Evolutionary conservation across 2,888 invertebrate genomes (phyloP), one percentile per base, ranked within the genome.

Genomic region (Empis stercorea): DNA sequence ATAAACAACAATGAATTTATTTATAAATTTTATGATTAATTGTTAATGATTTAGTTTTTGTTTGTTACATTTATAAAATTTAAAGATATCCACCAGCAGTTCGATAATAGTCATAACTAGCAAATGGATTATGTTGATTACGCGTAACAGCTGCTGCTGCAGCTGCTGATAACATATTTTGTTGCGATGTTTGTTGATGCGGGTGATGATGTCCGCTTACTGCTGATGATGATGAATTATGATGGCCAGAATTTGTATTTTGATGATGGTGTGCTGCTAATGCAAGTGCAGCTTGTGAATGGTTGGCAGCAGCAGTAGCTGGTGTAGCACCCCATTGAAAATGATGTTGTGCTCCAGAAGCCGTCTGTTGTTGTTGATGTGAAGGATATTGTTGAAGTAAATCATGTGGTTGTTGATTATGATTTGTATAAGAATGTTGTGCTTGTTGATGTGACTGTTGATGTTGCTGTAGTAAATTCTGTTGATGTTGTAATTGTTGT

Each of bases 401-500:
- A 10, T 23, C 17, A 17, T 39, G 20, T 17, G 15, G n/a, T 4
- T 23, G 20, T 32, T 10, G 32, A n/a, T 32, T 13, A 3, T 13
- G 13, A 3, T 32, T 13, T 32, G 32, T 32, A n/a, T n/a, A n/a
- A n/a, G 32, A 32, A 13, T 40, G 39, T 39, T 39, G 39, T 39
- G 20, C 23, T 11, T 23, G 20, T 40, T 20, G 27, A 4, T 20
- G 39, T 27, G 20, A 27, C 20, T 20, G 9, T 51, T 52, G 52
- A 1, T 51, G 53, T 0, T 52, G 54, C 17, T 54, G 51, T 1
- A 51, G 43, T 1, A 49, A 52, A 30, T 44, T 45, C 0, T 57
- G 56, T 0, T 57, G 56, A 0, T 57, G 57, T 0, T 56, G 54
- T 6, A 57, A 53, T 0, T 57, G 56, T 1, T 59, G 41, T 16